Evolutionary conservation across 2,888 invertebrate species (phyloP), one percentile per base, ranked within the genome.

Genomic region (Unio delphinus): DNA sequence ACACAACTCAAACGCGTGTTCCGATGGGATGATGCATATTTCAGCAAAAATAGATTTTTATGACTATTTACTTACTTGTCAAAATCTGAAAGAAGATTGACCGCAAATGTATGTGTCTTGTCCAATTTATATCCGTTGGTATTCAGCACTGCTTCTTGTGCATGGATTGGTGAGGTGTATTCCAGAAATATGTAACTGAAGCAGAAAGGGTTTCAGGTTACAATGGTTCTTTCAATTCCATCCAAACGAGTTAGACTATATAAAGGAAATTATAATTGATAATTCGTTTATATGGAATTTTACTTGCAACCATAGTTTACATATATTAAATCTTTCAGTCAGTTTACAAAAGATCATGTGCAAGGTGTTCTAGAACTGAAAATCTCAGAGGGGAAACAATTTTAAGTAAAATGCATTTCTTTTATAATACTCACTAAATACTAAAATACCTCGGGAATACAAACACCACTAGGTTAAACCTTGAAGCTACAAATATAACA

Each of bases 61-160:
- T 56, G 30, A 20, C n/a, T n/a, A 45, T 7, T 45, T 45, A 92
- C 93, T 92, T 90, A 95, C 94, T 97, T 98, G 83, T 95, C 94
- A 90, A 98, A 97, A 90, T 99, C 98, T 0, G 96, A 96, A 90
- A 98, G 97, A 67, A 97, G 92, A 90, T 98, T 98, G 62, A 97
- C 96, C 87, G 94, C 92, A 91, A 99, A 97, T 7, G 96, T 96
- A 87, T 99, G 98, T 82, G 94, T 94, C 90, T 97, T 98, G 91
- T 99, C 99, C 87, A 99, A 93, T 90, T 96, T 97, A 92, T 97
- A 95, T 86, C 96, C 96, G 91, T 98, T 96, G 64, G 95, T 93
- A 59, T 94, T 92, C 86, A 95, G 95, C 0, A 96, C 95, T 15
- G 98, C 98, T 87, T 96, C 95, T 67, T 94, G 92, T 28, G 98